Base-by-base conservation (phyloP, 1,140 invertebrate species). In the Catajapyx aquilonaris region DNA sequence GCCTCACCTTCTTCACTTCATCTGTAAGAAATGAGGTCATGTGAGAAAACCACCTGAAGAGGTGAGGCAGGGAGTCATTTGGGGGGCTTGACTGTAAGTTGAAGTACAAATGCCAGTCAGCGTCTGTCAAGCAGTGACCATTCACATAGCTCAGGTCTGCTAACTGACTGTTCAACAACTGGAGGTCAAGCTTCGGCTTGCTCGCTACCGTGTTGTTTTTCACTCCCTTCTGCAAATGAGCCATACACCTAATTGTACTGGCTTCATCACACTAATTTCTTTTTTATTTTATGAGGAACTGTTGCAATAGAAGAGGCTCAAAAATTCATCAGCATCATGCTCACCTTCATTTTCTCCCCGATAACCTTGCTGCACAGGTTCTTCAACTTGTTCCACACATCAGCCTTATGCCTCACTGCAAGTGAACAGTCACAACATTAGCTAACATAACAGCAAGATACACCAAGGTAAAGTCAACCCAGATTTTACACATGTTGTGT, bases 311-410 rank as follows among this genome's bases (percentile, higher is more conserved):
- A 39, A 15, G 1, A 38, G 34, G 7, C 15, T n/a, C 7, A 5
- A 10, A 34, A 34, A 7, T 13, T 5, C 7, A 34, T 34, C 15
- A 15, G 10, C 32, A 7, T 34, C n/a, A 28, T 18, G 35, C 34
- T 37, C 46, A 48, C 73, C 65, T 98, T 98, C 83, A 97, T 98
- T 61, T 90, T 94, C 42, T 93, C 84, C 4, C 94, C 94, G 47
- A 97, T 90, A 41, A 77, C 81, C 62, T 96, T 97, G 57, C 86
- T 95, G 52, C 87, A 90, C 1, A 86, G 54, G 66, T 98, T 98
- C 57, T 95, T 97, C 32, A 88, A 55, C 54, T 93, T 90, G 56
- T 98, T 98, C 38, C 81, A 76, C 48, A 85, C 75, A 56, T 98
- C 93, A 4, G 81, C 81, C 46, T 76, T 71, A 59, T 86, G 85